Evolutionary conservation across 2,797 vertebrate species (phyloP).

Genomic region (Alca torda): DNA sequence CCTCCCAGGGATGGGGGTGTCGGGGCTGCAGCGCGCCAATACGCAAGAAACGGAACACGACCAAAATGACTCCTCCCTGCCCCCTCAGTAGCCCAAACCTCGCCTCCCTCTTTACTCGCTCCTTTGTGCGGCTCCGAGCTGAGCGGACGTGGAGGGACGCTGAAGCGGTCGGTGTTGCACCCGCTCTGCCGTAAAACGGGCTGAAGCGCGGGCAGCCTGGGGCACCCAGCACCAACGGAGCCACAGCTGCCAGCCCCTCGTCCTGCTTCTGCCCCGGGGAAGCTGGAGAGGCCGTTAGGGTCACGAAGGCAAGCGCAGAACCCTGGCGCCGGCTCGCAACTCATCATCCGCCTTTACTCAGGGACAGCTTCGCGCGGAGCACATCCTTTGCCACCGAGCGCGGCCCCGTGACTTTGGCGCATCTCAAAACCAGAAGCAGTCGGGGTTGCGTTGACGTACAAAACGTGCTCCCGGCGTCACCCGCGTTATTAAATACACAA

Average conservation of each 20-base stretch:
- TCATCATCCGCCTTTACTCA: neutral
- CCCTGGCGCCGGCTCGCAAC: accelerated
- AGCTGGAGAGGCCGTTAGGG: accelerated
- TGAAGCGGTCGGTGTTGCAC: accelerated
- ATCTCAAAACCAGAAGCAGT: neutral
- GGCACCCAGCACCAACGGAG: accelerated
- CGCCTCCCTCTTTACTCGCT: neutral
- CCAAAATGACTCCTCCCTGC: accelerated
- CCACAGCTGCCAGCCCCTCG: neutral
- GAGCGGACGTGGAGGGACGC: accelerated
- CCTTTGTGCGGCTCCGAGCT: accelerated
- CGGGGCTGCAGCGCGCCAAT: accelerated
- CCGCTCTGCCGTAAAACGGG: accelerated
- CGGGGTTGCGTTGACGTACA: neutral
- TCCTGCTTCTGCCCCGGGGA: accelerated
- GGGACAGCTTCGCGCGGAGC: neutral
- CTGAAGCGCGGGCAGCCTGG: neutral
- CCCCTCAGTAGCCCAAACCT: accelerated
- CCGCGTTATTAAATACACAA: neutral
- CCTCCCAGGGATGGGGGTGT: neutral
- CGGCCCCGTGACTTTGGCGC: neutral
- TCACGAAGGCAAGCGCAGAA: accelerated
- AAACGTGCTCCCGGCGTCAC: neutral
- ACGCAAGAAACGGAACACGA: accelerated
- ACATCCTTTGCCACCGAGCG: accelerated